These are phyloP conservation scores for Orbicella faveolata DNA, from an alignment of 64 coral and sea anemone genomes.

Conservation along the genomic window DNA sequence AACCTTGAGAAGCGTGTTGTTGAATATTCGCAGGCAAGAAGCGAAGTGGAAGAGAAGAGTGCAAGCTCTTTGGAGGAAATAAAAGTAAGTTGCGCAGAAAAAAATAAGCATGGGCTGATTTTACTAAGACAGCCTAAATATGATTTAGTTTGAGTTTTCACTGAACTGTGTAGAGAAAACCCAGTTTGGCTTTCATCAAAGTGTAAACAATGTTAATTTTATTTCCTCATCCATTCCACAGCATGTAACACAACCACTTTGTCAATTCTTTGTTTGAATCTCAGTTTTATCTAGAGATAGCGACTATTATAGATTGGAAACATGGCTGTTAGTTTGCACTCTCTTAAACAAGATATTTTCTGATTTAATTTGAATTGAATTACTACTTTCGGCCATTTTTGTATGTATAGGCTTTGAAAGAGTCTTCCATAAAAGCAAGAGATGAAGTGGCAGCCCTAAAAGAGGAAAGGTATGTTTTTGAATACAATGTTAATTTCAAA, in stretches of 20 bases:
- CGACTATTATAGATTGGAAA: too few relatives aligned
- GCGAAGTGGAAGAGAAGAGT: conserved; percentile 50
- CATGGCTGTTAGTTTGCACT: neutral
- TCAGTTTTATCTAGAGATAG: too few relatives aligned
- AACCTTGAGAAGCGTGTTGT: conserved; percentile 66
- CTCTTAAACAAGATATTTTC: neutral
- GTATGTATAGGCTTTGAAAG: conserved; percentile 55
- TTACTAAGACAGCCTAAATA: too few relatives aligned
- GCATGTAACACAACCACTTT: too few relatives aligned
- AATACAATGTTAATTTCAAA: too few relatives aligned
- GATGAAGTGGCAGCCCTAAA: conserved; percentile 60
- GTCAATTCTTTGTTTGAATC: too few relatives aligned
- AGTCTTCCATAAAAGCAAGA: conserved; percentile 51
- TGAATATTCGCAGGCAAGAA: conserved; percentile 43
- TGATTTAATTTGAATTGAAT: neutral
- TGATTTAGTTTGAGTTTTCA: too few relatives aligned
- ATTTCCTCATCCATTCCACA: too few relatives aligned
- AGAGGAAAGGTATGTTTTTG: conserved; percentile 54
- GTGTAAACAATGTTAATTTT: too few relatives aligned
- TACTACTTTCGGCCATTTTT: neutral
- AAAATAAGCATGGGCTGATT: too few relatives aligned
- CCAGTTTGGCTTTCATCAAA: too few relatives aligned
- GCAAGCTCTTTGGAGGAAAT: conserved; percentile 59
- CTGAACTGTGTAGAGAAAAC: too few relatives aligned
- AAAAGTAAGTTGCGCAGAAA: conserved; percentile 38